Conservation (phyloP, 2,888 invertebrate genomes). For the Spodoptera exigua region DNA sequence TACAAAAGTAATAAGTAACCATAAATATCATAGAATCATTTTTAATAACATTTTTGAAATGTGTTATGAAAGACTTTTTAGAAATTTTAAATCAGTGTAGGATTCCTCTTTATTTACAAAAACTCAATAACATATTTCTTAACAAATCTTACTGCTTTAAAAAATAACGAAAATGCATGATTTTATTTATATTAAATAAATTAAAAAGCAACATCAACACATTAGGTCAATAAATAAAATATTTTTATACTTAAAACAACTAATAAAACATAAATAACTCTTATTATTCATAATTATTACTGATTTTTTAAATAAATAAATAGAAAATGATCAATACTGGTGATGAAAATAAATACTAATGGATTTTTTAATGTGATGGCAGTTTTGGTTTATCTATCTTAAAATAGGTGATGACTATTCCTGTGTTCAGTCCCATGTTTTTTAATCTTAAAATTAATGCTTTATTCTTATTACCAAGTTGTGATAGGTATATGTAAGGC, state of each 20-base stretch:
- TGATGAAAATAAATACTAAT: not conserved
- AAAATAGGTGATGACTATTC: too few species aligned
- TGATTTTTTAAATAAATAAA: conserved; percentile 14
- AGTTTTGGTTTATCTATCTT: not conserved
- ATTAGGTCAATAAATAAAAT: conserved; percentile 3
- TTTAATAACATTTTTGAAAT: too few species aligned
- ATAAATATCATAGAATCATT: too few species aligned
- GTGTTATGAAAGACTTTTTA: not conserved
- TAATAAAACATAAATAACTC: conserved; percentile 21
- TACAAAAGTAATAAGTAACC: too few species aligned
- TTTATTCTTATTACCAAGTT: too few species aligned
- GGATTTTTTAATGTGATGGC: too few species aligned
- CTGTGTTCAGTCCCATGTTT: not conserved
- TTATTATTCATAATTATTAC: conserved; percentile 16
- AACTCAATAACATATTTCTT: too few species aligned
- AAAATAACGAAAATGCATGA: conserved; percentile 6
- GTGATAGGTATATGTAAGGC: too few species aligned
- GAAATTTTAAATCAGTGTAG: too few species aligned
- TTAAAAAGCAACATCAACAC: conserved; percentile 13
- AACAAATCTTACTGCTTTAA: too few species aligned
- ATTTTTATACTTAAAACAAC: conserved; percentile 25
- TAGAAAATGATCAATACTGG: conserved; percentile 3
- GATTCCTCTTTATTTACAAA: not conserved
- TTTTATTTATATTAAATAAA: conserved; percentile 14
- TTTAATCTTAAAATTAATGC: not conserved